Evolutionary conservation across 1,140 invertebrate genomes (phyloP).

Genomic region (Pentalonia nigronervosa): DNA sequence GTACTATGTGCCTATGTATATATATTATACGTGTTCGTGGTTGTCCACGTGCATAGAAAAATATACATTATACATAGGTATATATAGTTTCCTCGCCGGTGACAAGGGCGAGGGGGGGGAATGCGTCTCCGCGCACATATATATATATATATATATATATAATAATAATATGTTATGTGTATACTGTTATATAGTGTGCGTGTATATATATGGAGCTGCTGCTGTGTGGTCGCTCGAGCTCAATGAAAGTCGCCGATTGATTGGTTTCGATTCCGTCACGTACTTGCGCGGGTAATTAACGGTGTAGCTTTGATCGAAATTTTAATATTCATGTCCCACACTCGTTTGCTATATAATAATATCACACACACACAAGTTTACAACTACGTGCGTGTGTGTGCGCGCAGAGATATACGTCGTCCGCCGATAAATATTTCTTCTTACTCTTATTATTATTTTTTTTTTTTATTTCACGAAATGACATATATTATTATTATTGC

Average conservation of each 20-base stretch:
- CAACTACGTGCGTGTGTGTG: not conserved
- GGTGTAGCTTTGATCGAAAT: conserved; percentile 16
- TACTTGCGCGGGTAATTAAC: conserved; percentile 33
- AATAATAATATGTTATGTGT: not conserved
- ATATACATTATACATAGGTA: not conserved
- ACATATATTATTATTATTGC: not conserved
- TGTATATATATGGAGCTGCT: conserved; percentile 3
- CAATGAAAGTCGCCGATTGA: conserved; percentile 36
- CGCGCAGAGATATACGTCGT: not conserved
- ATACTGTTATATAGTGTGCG: too few relatives aligned
- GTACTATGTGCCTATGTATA: not conserved
- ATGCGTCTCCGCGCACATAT: not conserved
- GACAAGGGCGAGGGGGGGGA: not conserved
- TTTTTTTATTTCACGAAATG: not conserved
- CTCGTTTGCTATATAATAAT: not conserved
- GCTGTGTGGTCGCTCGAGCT: not conserved
- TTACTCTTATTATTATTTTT: not conserved
- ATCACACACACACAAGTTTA: not conserved
- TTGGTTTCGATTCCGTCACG: conserved; percentile 54
- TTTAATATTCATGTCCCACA: conserved; percentile 46
- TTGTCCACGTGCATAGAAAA: not conserved
- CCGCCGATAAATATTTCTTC: not conserved
- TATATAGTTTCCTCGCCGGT: not conserved
- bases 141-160: not conserved
- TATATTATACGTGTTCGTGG: not conserved